phyloP scores from a whole-genome alignment of 2,888 invertebrate species.

The Synanthedon formicaeformis region DNA sequence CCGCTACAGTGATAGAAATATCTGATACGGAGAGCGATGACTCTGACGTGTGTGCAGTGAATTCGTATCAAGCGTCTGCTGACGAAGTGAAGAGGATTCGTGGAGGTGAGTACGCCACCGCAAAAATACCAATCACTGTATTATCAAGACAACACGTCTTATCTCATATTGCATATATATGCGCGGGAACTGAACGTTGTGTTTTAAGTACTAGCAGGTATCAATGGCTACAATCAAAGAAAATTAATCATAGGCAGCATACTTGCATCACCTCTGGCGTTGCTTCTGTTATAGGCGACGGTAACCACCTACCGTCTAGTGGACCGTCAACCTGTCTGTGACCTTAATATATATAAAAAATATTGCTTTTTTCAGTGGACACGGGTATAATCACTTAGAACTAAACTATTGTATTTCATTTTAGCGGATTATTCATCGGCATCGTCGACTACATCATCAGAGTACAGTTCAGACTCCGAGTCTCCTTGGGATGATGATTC shows the following conservation, averaged over 20 bases:
- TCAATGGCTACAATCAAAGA: not conserved
- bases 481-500: constrained; percentile 58
- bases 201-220: not conserved
- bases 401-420: constrained; percentile 6
- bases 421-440: constrained; percentile 52
- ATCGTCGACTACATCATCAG: constrained; percentile 37
- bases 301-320: no score
- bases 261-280: no score
- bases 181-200: constrained; percentile 36
- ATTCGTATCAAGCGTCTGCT: constrained; percentile 59
- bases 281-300: no score
- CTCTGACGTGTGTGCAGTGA: constrained; percentile 65
- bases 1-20: constrained; percentile 48
- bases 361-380: no score
- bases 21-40: constrained; percentile 64
- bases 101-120: constrained; percentile 33
- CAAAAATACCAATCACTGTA: not conserved
- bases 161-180: constrained; percentile 9
- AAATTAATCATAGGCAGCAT: no score
- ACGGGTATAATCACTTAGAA: no score
- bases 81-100: constrained; percentile 65
- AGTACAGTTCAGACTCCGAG: constrained; percentile 59
- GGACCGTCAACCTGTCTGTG: no score
- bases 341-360: no score
- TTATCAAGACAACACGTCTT: not conserved